Percentiles rank a stretch among this genome's conserved stretches.
phyloP scores from a whole-genome alignment of 2,113 vertebrate genomes.

The Tachysurus fulvidraco region DNA sequence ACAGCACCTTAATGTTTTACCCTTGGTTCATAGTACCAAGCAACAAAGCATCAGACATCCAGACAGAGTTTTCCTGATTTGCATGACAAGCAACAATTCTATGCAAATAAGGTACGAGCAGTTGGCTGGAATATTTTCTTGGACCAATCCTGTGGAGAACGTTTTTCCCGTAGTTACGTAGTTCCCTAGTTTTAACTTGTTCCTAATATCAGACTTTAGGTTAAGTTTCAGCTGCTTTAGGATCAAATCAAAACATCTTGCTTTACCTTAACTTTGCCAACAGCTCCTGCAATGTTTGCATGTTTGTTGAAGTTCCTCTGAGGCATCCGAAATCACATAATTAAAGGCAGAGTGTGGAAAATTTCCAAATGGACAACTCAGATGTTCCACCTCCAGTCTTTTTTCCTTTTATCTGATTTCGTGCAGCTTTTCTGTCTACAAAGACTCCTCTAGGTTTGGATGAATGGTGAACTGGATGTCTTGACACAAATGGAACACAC shows the following conservation, averaged over 20 bases:
- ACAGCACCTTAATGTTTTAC: not conserved
- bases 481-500: constrained; percentile 8
- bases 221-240: constrained; percentile 3
- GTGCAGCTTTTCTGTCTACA: not conserved
- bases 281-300: constrained; percentile 27
- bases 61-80: not conserved
- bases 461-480: not conserved
- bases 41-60: not conserved
- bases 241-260: constrained; percentile 18
- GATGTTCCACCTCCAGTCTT: not conserved
- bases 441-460: not conserved
- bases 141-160: not conserved
- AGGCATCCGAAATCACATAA: constrained; percentile 36
- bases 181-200: not conserved
- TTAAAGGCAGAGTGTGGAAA: constrained; percentile 37
- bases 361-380: constrained; percentile 14
- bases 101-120: not conserved
- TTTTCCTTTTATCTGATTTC: constrained; percentile 14
- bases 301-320: constrained; percentile 34
- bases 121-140: not conserved
- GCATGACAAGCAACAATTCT: not conserved
- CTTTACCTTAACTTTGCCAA: constrained; percentile 5
- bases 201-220: not conserved
- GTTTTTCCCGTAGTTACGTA: not conserved
- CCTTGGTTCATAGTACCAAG: not conserved